Evolutionary conservation across 1,140 invertebrate species (phyloP).

Genomic region (Drosophila tristis): DNA sequence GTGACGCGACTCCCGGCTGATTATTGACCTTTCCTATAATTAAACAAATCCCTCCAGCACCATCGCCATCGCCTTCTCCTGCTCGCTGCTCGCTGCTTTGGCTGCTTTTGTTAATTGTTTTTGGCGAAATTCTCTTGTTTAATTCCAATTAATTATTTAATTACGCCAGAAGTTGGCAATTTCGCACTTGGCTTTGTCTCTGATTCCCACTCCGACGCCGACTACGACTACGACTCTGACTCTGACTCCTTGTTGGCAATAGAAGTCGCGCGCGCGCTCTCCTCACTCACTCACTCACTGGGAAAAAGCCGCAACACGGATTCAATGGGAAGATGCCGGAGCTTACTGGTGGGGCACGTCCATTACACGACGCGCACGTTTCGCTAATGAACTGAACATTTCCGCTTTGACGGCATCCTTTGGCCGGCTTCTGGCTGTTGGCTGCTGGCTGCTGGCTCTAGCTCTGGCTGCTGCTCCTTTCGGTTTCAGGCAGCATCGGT

Average conservation of each 20-base stretch:
- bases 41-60: conserved; percentile 21
- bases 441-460: conserved; percentile 4
- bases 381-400: conserved; percentile 83
- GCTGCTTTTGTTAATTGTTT: conserved; percentile 60
- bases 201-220: conserved; percentile 10
- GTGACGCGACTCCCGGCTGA: conserved; percentile 39
- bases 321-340: conserved; percentile 10
- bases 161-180: conserved; percentile 76
- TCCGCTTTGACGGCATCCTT: conserved; percentile 81
- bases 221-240: not conserved
- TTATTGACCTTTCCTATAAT: conserved; percentile 62
- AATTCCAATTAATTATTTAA: conserved; percentile 81
- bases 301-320: not conserved
- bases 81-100: conserved; percentile 1
- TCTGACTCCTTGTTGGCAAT: conserved; percentile 4
- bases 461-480: conserved; percentile 25
- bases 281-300: conserved; percentile 50
- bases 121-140: conserved; percentile 75
- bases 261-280: conserved; percentile 62
- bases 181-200: conserved; percentile 61
- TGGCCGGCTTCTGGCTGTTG: conserved; percentile 19
- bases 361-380: conserved; percentile 78
- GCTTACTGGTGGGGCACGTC: conserved; percentile 52
- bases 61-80: not conserved
- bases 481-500: conserved; percentile 18